Evolutionary conservation across 2,888 invertebrate species (phyloP).

Genomic region (Argyresthia goedartella): DNA sequence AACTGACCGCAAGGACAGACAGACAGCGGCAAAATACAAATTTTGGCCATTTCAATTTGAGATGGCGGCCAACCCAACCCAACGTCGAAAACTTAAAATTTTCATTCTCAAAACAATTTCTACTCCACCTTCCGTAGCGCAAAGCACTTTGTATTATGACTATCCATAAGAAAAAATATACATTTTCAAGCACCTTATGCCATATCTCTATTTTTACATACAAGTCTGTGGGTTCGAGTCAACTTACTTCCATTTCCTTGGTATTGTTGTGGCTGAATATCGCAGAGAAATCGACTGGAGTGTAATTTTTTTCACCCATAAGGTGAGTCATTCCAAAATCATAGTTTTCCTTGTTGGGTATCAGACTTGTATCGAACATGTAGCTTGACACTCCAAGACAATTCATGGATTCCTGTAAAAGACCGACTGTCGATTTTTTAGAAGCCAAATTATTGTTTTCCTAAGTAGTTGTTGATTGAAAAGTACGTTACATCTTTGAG

Average conservation of each 20-base stretch:
- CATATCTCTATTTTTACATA: too few species aligned
- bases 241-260: not conserved
- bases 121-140: too few species aligned
- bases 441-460: not conserved
- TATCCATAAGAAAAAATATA: too few species aligned
- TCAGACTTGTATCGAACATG: slow-evolving; percentile 17
- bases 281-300: slow-evolving; percentile 20
- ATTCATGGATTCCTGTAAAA: slow-evolving; percentile 12
- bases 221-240: too few species aligned
- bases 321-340: slow-evolving; percentile 20
- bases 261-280: not conserved
- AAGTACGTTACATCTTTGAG: slow-evolving; percentile 1
- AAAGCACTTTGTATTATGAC: too few species aligned
- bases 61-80: too few species aligned
- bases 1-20: too few species aligned
- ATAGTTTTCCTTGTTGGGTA: slow-evolving; percentile 18
- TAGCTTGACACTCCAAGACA: slow-evolving; percentile 12
- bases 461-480: not conserved
- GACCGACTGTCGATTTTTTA: not conserved
- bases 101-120: too few species aligned
- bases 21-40: too few species aligned
- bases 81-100: too few species aligned
- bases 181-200: too few species aligned
- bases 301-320: slow-evolving; percentile 15
- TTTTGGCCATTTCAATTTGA: too few species aligned